Conservation (phyloP, 2,113 vertebrate genomes). For the Nanorana parkeri region DNA sequence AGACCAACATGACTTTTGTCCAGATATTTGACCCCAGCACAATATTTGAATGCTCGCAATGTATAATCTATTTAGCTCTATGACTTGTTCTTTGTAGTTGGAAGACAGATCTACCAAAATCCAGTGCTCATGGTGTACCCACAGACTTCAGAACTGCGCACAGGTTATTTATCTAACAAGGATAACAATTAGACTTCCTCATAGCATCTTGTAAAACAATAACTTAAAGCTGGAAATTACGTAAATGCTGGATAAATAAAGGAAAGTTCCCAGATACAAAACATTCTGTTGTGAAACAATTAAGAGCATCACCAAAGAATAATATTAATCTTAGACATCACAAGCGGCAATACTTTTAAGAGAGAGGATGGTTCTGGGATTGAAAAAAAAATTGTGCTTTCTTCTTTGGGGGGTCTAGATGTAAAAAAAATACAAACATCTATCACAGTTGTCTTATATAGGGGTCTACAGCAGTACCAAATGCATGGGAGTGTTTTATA, state of each 20-base stretch:
- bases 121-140: neutral
- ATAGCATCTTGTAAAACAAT: neutral
- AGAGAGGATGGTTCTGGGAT: no score
- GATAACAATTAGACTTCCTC: neutral
- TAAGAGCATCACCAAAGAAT: neutral
- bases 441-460: no score
- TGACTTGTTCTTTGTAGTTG: neutral
- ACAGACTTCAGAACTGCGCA: neutral
- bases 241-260: neutral
- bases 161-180: constrained; percentile 4
- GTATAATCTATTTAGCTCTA: no score
- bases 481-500: no score
- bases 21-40: no score
- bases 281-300: neutral
- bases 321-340: neutral
- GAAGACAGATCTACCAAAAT: neutral
- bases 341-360: no score
- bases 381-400: no score
- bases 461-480: no score
- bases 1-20: no score
- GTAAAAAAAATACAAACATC: no score
- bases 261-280: neutral
- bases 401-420: no score
- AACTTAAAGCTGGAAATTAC: neutral
- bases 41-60: no score